Evolutionary conservation across 2,113 vertebrate species (phyloP).

Genomic region (Cairina moschata): DNA sequence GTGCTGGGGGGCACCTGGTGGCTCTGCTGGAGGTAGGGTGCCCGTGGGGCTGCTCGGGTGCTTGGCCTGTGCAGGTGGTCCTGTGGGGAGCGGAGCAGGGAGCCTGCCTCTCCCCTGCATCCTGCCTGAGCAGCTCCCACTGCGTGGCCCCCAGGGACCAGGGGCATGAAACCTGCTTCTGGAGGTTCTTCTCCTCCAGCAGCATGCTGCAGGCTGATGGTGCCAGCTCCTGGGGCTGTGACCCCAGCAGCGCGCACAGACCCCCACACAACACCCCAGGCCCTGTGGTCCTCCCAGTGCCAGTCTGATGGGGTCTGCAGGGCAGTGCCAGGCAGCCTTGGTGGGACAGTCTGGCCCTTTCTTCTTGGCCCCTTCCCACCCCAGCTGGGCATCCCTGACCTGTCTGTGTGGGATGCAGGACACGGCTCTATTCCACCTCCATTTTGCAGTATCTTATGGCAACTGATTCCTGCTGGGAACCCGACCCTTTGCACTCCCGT

Average conservation of each 20-base stretch:
- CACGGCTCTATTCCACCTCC: not conserved
- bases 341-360: not conserved
- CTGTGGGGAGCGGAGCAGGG: rapidly evolving
- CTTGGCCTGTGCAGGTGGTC: not conserved
- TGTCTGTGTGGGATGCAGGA: not conserved
- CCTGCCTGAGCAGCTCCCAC: not conserved
- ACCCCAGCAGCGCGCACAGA: not conserved
- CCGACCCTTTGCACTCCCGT: rapidly evolving
- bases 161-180: not conserved
- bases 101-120: not conserved
- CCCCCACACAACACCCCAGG: rapidly evolving
- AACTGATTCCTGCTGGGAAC: not conserved
- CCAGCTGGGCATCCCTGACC: not conserved
- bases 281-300: not conserved
- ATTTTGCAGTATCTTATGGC: not conserved
- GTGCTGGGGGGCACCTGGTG: not conserved
- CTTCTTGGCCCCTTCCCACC: not conserved
- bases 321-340: not conserved
- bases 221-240: not conserved
- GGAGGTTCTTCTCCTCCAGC: not conserved
- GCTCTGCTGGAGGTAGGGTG: not conserved
- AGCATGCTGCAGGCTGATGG: rapidly evolving
- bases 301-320: not conserved
- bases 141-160: not conserved
- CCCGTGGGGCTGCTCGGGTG: rapidly evolving